Conservation (phyloP, 2,113 vertebrate species). For the Rhineura floridana region DNA sequence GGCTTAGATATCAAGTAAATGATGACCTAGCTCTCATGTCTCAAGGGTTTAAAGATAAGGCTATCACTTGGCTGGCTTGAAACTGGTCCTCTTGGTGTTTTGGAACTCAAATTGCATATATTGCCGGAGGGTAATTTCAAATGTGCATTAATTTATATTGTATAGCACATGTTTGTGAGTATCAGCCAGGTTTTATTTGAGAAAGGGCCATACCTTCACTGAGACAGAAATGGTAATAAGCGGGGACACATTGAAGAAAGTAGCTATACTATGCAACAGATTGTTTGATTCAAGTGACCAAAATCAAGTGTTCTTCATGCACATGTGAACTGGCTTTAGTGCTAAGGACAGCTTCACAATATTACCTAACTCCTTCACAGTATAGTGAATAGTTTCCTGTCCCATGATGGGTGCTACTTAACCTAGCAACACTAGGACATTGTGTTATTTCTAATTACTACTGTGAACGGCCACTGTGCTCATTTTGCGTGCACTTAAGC, state of each 20-base stretch:
- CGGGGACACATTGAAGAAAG: background rate
- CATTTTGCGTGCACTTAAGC: background rate
- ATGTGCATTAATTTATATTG: background rate
- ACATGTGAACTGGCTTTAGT: background rate
- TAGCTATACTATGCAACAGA: background rate
- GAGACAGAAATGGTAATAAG: background rate
- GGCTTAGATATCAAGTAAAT: background rate
- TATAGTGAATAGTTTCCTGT: background rate
- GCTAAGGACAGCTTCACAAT: background rate
- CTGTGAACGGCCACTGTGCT: background rate
- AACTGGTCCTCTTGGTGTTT: background rate
- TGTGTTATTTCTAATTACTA: background rate
- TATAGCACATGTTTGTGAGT: background rate
- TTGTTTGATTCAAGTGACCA: background rate
- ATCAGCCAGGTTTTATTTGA: background rate
- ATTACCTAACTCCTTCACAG: too few relatives aligned
- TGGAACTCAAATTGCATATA: background rate
- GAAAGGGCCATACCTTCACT: too few relatives aligned
- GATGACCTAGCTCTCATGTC: background rate
- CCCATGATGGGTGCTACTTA: background rate
- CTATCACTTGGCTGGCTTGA: background rate
- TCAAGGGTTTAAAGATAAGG: background rate
- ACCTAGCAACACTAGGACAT: background rate
- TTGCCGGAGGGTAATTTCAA: too few relatives aligned
- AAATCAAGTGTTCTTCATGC: background rate